Evolutionary conservation across 2,888 invertebrate species (phyloP).

Genomic region (Rhaphigaster nebulosa): DNA sequence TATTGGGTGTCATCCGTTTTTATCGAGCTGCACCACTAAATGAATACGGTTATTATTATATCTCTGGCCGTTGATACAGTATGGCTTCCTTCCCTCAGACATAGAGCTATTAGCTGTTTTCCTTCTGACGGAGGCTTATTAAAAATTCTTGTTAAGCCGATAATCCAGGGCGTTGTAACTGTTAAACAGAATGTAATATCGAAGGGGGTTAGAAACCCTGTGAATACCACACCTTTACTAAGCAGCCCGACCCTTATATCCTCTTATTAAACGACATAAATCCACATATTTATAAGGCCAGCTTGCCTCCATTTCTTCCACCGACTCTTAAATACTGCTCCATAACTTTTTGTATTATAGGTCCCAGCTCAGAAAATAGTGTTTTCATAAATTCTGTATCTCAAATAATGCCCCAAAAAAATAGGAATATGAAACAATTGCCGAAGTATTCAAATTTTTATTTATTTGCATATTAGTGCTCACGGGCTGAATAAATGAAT

Average conservation of each 20-base stretch:
- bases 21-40: too few species aligned
- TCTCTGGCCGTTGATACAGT: background rate
- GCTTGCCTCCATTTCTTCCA: background rate
- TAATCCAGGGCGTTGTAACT: constrained; percentile 16
- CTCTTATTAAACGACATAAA: constrained; percentile 47
- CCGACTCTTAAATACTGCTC: background rate
- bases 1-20: too few species aligned
- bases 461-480: too few species aligned
- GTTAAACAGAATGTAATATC: constrained; percentile 38
- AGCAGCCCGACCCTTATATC: background rate
- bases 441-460: too few species aligned
- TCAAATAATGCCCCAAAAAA: background rate
- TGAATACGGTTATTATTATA: too few species aligned
- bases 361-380: background rate
- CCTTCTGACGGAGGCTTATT: background rate
- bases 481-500: too few species aligned
- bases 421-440: too few species aligned
- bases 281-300: background rate
- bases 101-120: constrained; percentile 15
- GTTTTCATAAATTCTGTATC: background rate
- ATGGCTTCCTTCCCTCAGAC: background rate
- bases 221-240: constrained; percentile 32
- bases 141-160: constrained; percentile 34
- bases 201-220: background rate
- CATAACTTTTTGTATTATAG: constrained; percentile 1